Base-by-base conservation (phyloP, 2,888 invertebrate species). In the Girardia tigrina region DNA sequence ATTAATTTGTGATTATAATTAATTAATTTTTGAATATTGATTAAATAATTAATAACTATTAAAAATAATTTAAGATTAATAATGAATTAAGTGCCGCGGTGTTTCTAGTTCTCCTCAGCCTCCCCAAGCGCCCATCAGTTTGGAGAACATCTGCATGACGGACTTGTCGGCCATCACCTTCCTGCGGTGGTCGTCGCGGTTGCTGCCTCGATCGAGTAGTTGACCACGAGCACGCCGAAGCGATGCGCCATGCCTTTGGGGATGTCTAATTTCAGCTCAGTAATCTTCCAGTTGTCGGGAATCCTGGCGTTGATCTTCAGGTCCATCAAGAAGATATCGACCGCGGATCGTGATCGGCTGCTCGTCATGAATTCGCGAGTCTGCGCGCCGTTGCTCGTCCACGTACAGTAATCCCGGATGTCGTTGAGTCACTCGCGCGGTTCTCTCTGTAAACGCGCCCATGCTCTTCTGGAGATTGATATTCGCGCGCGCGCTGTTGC, bases 141-240 rank as follows among this genome's bases (percentile, higher is more conserved):
- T 71, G 20, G 28, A 71, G n/a, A 29, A 27, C 6, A 71, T 71
- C 28, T 71, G 71, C 27, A 71, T 71, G 26, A 29, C 71, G 0
- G 95, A 88, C 86, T 95, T 95, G 0, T 92, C 92, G 0, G 91
- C 91, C 70, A 94, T 89, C 6, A 28, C n/a, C 20, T 28, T 71
- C 14, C 27, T 14, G 14, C 29, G 28, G 23, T 23, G 23, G n/a
- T 28, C 27, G 28, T 71, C 71, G n/a, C 56, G 4, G n/a, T 56
- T 56, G 14, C 29, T 28, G 20, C 27, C 27, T 8, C 56, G 4
- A 56, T 56, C 56, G 23, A n/a, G n/a, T n/a, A n/a, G n/a, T n/a
- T n/a, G n/a, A 56, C 56, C 26, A 74, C 56, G 12, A 74, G 16
- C 23, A 74, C 56, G 26, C 74, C 74, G 26, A 74, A 28, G 4